phyloP scores from a whole-genome alignment of 2,888 invertebrate genomes.

The Drepanosiphum platanoidis region DNA sequence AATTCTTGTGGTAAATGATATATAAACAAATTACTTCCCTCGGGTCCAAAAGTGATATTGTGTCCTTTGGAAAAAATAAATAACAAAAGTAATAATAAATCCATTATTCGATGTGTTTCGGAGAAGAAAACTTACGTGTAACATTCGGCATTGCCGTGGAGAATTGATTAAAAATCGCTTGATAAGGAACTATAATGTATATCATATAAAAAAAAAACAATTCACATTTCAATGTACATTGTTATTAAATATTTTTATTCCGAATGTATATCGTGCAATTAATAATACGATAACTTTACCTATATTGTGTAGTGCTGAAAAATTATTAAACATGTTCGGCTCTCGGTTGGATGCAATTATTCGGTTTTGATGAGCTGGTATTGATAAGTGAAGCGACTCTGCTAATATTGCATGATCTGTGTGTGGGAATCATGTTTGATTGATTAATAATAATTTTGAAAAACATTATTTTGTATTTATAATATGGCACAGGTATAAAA shows the following conservation, averaged over 20 bases:
- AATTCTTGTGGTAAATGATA: constrained; percentile 99
- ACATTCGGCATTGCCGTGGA: background rate
- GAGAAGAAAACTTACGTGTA: constrained; percentile 25
- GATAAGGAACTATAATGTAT: constrained; percentile 40
- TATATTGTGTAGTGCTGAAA: constrained; percentile 36
- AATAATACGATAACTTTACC: background rate
- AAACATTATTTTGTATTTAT: no score
- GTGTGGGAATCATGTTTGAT: background rate
- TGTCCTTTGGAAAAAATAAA: constrained; percentile 71
- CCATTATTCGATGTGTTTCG: background rate
- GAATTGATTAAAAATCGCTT: constrained; percentile 46
- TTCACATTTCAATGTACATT: no score
- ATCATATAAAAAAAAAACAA: background rate
- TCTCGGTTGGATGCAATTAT: constrained; percentile 24
- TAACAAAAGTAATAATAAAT: background rate
- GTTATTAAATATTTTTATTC: background rate
- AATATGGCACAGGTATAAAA: no score
- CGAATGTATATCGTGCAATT: background rate
- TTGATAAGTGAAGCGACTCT: constrained; percentile 43
- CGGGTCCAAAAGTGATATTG: constrained; percentile 96
- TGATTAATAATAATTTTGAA: background rate
- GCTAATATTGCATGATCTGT: constrained; percentile 47
- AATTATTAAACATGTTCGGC: constrained; percentile 26
- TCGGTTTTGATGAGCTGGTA: constrained; percentile 35
- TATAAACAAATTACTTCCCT: constrained; percentile 99